phyloP scores from a whole-genome alignment of 1,140 invertebrate species.

The Tetramorium parvispinum region DNA sequence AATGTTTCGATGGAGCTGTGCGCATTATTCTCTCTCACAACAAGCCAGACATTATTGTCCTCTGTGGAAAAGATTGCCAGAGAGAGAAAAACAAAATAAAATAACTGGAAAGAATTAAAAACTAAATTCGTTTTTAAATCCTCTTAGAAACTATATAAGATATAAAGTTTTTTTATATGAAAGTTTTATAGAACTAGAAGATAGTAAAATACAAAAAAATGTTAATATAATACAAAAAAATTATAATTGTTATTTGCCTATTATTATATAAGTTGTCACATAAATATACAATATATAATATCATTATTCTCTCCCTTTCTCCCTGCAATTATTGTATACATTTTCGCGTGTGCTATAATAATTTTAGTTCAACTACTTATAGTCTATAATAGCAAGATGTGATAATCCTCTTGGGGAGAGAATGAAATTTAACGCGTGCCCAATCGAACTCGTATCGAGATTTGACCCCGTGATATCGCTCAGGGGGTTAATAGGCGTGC shows the following conservation, averaged over 20 bases:
- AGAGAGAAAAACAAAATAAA: not conserved
- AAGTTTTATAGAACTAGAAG: too few relatives aligned
- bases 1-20: slow-evolving; percentile 20
- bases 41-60: slow-evolving; percentile 18
- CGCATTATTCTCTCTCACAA: slow-evolving; percentile 25
- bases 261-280: not conserved
- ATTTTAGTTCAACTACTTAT: slow-evolving; percentile 1
- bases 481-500: slow-evolving; percentile 30
- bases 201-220: too few relatives aligned
- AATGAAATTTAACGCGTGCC: slow-evolving; percentile 23
- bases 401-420: not conserved
- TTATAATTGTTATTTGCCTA: not conserved
- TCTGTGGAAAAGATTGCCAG: not conserved
- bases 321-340: not conserved
- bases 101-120: not conserved
- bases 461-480: slow-evolving; percentile 39
- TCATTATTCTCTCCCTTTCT: not conserved
- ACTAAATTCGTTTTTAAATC: not conserved
- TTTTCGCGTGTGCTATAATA: not conserved
- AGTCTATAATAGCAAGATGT: not conserved
- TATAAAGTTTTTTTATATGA: not conserved
- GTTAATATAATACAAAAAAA: too few relatives aligned
- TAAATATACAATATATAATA: not conserved
- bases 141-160: not conserved
- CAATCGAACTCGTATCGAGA: slow-evolving; percentile 31